These are phyloP conservation scores for Drosophila cognata DNA, from an alignment of 2,888 invertebrate genomes.

Conservation along the genomic window DNA sequence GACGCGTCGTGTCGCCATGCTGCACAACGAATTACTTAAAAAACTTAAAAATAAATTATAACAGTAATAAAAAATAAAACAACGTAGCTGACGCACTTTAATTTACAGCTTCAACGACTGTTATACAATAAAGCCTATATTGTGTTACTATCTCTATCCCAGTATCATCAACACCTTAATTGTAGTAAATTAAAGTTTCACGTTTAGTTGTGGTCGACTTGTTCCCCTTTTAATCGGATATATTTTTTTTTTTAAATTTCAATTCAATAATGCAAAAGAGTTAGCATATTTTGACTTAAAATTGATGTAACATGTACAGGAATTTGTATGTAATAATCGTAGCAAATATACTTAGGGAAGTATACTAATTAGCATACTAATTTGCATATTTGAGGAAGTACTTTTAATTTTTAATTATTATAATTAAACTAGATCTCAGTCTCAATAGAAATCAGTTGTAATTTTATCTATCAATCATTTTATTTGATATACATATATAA, in stretches of 20 bases:
- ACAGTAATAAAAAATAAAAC: slow-evolving; percentile 26
- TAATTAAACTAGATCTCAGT: background rate
- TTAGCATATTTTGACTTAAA: background rate
- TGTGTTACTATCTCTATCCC: slow-evolving; percentile 1
- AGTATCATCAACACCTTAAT: background rate
- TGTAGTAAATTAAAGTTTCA: background rate
- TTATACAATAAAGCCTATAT: slow-evolving; percentile 7
- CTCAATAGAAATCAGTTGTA: background rate
- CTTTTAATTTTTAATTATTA: background rate
- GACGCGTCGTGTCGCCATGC: slow-evolving; percentile 32
- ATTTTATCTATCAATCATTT: background rate
- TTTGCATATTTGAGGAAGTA: background rate
- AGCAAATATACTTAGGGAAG: too few relatives aligned
- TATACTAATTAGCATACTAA: background rate
- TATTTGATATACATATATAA: background rate
- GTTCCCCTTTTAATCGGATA: background rate
- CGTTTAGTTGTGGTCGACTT: background rate
- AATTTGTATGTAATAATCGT: background rate
- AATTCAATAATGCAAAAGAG: too few relatives aligned
- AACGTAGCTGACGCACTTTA: slow-evolving; percentile 53
- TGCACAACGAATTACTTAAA: slow-evolving; percentile 65
- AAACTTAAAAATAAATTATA: slow-evolving; percentile 15
- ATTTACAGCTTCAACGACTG: slow-evolving; percentile 41
- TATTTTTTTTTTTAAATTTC: background rate
- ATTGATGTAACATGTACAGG: background rate